phyloP scores from a whole-genome alignment of 2,888 invertebrate genomes.

The Hemaris fuciformis region DNA sequence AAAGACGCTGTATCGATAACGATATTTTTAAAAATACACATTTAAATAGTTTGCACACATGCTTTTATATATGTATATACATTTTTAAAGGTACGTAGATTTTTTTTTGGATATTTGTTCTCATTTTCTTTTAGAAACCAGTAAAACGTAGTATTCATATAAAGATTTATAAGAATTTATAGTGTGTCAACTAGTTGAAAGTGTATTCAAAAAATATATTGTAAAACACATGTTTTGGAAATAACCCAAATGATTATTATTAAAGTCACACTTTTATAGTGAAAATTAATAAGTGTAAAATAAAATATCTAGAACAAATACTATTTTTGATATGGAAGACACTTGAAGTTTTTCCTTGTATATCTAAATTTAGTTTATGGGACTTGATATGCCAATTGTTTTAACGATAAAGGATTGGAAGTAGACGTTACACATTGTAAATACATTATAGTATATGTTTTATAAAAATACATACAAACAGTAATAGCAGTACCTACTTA shows the following conservation, averaged over 20 bases:
- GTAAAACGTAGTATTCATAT: not conserved
- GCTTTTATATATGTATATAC: too few relatives aligned
- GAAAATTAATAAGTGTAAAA: constrained; percentile 32
- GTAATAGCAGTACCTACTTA: constrained; percentile 56
- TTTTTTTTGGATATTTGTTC: not conserved
- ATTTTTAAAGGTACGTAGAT: not conserved
- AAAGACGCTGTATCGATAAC: not conserved
- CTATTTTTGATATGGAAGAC: constrained; percentile 82
- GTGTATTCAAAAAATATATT: constrained; percentile 6
- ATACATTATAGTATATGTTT: constrained; percentile 75
- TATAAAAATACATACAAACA: constrained; percentile 80
- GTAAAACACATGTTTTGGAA: constrained; percentile 1
- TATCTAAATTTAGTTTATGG: constrained; percentile 74
- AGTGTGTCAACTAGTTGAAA: not conserved
- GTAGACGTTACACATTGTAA: constrained; percentile 72
- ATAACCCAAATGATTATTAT: constrained; percentile 13
- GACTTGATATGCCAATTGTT: constrained; percentile 81
- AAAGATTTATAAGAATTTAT: not conserved
- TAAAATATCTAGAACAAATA: constrained; percentile 64
- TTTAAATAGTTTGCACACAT: not conserved
- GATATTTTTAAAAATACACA: constrained; percentile 4
- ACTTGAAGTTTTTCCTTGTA: constrained; percentile 60
- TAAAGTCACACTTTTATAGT: constrained; percentile 17
- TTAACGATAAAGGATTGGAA: constrained; percentile 68
- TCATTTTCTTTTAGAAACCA: not conserved